These are phyloP conservation scores for Plodia interpunctella DNA, from an alignment of 1,140 invertebrate species.

Conservation along the genomic window DNA sequence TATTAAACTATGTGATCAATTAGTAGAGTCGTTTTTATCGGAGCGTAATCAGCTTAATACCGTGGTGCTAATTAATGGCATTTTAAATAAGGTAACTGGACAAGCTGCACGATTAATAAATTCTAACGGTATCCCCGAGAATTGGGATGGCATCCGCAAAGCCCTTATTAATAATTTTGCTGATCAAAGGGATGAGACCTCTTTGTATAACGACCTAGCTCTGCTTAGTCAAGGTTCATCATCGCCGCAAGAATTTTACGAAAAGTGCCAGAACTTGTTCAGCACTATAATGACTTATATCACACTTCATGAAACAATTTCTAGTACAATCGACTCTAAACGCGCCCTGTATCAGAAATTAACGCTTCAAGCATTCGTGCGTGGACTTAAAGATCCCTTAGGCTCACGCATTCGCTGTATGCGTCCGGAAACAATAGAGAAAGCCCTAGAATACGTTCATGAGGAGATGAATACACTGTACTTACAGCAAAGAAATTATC, in stretches of 20 bases:
- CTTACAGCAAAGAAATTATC: neutral
- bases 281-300: too few species aligned
- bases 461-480: slow-evolving; percentile 24
- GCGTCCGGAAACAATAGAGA: slow-evolving; percentile 21
- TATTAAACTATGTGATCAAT: slow-evolving; percentile 17
- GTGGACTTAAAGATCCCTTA: slow-evolving; percentile 25
- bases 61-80: slow-evolving; percentile 16
- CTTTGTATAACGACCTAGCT: too few species aligned
- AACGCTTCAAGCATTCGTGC: slow-evolving; percentile 29
- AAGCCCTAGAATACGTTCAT: slow-evolving; percentile 27
- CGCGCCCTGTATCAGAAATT: too few species aligned
- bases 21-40: slow-evolving; percentile 12
- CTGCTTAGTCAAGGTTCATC: too few species aligned
- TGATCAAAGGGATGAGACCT: too few species aligned
- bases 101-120: slow-evolving; percentile 11
- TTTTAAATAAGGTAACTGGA: slow-evolving; percentile 19
- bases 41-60: slow-evolving; percentile 11
- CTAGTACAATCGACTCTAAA: too few species aligned
- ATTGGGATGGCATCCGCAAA: slow-evolving; percentile 17
- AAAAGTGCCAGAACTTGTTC: too few species aligned
- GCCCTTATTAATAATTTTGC: slow-evolving; percentile 18
- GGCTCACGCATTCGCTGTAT: slow-evolving; percentile 28
- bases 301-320: too few species aligned
- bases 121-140: slow-evolving; percentile 17
- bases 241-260: too few species aligned